These are phyloP conservation scores for Neoscelio sp. DNA, from an alignment of 2,888 invertebrate species.

Conservation along the genomic window DNA sequence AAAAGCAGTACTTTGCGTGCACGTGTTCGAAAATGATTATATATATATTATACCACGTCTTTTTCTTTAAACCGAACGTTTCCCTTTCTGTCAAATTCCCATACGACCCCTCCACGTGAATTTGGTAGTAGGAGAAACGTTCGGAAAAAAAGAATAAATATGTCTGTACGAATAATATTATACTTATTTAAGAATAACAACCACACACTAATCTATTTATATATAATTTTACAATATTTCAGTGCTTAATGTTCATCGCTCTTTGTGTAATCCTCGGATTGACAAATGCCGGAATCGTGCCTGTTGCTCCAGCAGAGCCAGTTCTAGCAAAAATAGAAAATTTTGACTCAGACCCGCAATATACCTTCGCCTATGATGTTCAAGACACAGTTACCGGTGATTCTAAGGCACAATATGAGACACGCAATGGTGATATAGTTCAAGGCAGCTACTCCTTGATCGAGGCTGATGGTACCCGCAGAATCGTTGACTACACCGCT, in stretches of 20 bases:
- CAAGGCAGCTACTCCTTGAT: slow-evolving; percentile 77
- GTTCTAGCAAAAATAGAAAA: slow-evolving; percentile 70
- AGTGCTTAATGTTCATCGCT: slow-evolving; percentile 30
- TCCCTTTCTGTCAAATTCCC: too few species aligned
- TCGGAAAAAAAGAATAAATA: slow-evolving; percentile 57
- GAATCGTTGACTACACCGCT: slow-evolving; percentile 76
- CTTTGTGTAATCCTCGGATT: slow-evolving; percentile 29
- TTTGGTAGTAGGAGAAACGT: too few species aligned
- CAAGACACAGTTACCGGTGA: slow-evolving; percentile 78
- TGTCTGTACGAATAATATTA: slow-evolving; percentile 72
- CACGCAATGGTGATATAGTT: slow-evolving; percentile 75
- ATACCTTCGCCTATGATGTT: slow-evolving; percentile 76
- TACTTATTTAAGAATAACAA: too few species aligned
- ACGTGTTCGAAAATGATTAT: too few species aligned
- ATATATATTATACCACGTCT: too few species aligned
- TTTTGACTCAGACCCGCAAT: slow-evolving; percentile 69
- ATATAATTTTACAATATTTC: slow-evolving; percentile 15
- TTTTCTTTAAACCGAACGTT: too few species aligned
- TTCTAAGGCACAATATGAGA: slow-evolving; percentile 77
- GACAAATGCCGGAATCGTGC: slow-evolving; percentile 44
- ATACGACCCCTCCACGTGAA: too few species aligned
- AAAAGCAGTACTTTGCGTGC: too few species aligned
- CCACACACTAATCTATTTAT: neutral
- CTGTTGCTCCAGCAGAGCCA: slow-evolving; percentile 60
- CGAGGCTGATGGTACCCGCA: slow-evolving; percentile 75